Percentiles rank a stretch among this genome's conserved stretches.
Evolutionary conservation across 1,140 invertebrate genomes (phyloP).

Genomic region (Euglossa dilemma): DNA sequence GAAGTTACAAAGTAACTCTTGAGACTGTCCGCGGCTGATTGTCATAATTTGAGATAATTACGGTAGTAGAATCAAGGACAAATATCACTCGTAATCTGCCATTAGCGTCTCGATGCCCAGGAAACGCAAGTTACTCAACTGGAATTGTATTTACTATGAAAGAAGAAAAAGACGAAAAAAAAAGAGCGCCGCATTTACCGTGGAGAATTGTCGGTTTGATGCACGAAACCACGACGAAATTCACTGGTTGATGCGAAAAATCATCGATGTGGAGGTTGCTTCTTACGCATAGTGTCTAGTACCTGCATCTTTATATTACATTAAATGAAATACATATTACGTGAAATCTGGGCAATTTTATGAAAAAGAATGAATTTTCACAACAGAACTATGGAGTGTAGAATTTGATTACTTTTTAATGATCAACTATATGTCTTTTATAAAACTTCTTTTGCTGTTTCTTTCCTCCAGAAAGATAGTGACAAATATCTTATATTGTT

Average conservation of each 20-base stretch:
- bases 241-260: background rate
- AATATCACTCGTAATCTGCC: slow-evolving; percentile 13
- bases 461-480: no score
- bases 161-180: background rate
- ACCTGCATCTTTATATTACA: background rate
- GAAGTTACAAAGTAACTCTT: background rate
- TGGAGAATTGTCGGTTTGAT: background rate
- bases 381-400: no score
- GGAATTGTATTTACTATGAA: slow-evolving; percentile 9
- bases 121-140: slow-evolving; percentile 14
- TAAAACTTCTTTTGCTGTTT: no score
- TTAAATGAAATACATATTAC: no score
- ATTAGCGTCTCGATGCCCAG: slow-evolving; percentile 28
- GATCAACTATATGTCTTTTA: no score
- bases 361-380: background rate
- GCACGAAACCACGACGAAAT: background rate
- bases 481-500: no score
- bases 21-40: background rate
- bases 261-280: background rate
- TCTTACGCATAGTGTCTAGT: slow-evolving; percentile 6
- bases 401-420: no score
- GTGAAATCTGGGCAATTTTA: background rate
- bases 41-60: slow-evolving; percentile 32
- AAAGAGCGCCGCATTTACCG: background rate
- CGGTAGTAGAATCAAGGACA: slow-evolving; percentile 26